Evolutionary conservation across 2,888 invertebrate genomes (phyloP), one percentile per base, ranked within the genome.

Genomic region (Callimorpha dominula): DNA sequence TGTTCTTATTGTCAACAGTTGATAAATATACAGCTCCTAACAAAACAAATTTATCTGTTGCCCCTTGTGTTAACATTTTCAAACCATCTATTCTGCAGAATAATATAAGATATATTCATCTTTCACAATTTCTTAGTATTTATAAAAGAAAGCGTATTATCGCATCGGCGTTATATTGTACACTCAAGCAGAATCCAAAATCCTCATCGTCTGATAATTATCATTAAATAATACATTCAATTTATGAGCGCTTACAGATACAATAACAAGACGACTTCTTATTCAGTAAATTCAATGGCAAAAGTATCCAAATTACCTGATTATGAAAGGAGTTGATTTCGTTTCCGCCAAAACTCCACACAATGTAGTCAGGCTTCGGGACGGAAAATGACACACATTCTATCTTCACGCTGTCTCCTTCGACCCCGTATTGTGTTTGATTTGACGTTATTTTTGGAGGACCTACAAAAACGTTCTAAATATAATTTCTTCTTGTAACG

Each of bases 371-470:
- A 0, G 99, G 99, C 86, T 98, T 97, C 3, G 99, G 99, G 73
- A 99, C 97, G 71, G 99, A 98, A 90, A 98, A 97, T 11, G 98
- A 98, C 65, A 97, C 96, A 92, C 99, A 99, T 91, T 99, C 98
- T 68, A 99, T 97, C 87, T 97, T 96, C 15, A 97, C 97, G 73
- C 97, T 97, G 87, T 97, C 98, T 14, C 98, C 98, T 80, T 97
- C 97, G 31, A 97, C 96, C 0, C 98, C 99, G 85, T 98, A 98
- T 90, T 99, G 99, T 17, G 97, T 97, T 82, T 97, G 96, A 87
- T 98, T 98, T 74, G 98, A 98, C 78, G 97, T 96, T 85, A 98
- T 98, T 85, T 97, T 97, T 11, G 99, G 99, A 4, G 98, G 96
- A 70, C 97, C 96, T 96, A 86, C 67, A 89, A 89, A 70, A 77